Percentiles rank a stretch among this genome's conserved stretches.
These are phyloP conservation scores for Oostethus manadensis DNA, from an alignment of 2,113 vertebrate species.

Conservation along the genomic window DNA sequence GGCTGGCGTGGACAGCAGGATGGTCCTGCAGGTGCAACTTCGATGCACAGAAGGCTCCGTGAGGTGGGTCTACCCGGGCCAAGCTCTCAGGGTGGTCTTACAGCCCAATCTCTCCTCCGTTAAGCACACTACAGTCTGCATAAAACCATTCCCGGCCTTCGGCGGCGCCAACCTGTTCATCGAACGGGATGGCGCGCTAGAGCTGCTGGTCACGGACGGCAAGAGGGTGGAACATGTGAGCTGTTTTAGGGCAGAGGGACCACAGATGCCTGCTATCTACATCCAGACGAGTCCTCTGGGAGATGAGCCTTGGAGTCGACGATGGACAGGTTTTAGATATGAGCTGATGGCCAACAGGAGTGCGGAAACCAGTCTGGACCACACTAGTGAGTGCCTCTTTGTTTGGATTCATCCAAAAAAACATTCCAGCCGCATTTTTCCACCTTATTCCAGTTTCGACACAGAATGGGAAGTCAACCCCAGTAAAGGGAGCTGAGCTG, in stretches of 20 bases:
- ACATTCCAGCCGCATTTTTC: no score
- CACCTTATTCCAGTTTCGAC: no score
- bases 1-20: conserved; percentile 48
- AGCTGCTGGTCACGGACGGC: conserved; percentile 57
- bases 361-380: conserved; percentile 16
- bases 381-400: conserved; percentile 55
- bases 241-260: conserved; percentile 64
- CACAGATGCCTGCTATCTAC: conserved; percentile 66
- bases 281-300: conserved; percentile 70
- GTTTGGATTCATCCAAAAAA: not conserved
- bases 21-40: conserved; percentile 74
- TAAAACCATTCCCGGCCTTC: conserved; percentile 66
- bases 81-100: conserved; percentile 69
- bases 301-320: conserved; percentile 53
- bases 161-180: conserved; percentile 69
- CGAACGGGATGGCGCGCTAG: conserved; percentile 63
- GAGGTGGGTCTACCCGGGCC: conserved; percentile 72
- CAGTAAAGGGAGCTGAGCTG: no score
- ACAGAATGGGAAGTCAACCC: no score
- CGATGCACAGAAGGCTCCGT: conserved; percentile 74
- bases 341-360: conserved; percentile 70
- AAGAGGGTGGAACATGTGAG: conserved; percentile 51
- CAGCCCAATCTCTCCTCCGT: conserved; percentile 68
- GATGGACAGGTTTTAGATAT: conserved; percentile 72
- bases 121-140: conserved; percentile 59